Evolutionary conservation across 2,888 invertebrate species (phyloP).

Genomic region (Melangyna quadrimaculata): DNA sequence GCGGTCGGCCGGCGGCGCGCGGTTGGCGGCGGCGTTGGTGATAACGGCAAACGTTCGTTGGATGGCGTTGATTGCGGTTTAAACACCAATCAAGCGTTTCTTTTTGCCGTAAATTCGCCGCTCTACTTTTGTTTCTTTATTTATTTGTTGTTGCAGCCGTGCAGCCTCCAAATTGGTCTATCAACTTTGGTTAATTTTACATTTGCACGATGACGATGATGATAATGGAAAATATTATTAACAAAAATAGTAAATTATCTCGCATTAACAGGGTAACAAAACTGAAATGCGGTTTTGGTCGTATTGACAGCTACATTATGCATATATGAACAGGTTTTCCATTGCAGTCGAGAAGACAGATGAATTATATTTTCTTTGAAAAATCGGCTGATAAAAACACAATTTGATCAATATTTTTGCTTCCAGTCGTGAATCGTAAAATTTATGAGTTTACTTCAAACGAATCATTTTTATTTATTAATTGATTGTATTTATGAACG

Average conservation of each 20-base stretch:
- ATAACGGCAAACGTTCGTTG: constrained; percentile 26
- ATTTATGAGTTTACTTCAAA: not conserved
- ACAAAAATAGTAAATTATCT: constrained; percentile 6
- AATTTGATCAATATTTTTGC: not conserved
- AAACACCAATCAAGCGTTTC: constrained; percentile 66
- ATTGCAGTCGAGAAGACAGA: not conserved
- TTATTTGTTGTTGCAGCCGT: constrained; percentile 47
- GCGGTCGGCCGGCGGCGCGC: not conserved
- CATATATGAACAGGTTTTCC: not conserved
- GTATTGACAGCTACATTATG: not conserved
- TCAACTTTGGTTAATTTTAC: constrained; percentile 60
- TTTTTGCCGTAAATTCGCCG: constrained; percentile 27
- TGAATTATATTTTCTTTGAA: not conserved
- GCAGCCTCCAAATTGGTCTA: constrained; percentile 67
- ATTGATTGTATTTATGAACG: too few species aligned
- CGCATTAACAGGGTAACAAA: not conserved
- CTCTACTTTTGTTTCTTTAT: constrained; percentile 6
- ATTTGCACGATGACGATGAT: constrained; percentile 36
- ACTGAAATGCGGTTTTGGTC: not conserved
- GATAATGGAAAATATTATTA: constrained; percentile 28
- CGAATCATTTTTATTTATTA: not conserved
- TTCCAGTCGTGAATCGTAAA: not conserved
- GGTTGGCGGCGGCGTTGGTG: not conserved
- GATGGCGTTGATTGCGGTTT: constrained; percentile 69
- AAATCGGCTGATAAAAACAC: not conserved